Conservation (phyloP, 2,113 vertebrate species). For the Panthera uncia region DNA sequence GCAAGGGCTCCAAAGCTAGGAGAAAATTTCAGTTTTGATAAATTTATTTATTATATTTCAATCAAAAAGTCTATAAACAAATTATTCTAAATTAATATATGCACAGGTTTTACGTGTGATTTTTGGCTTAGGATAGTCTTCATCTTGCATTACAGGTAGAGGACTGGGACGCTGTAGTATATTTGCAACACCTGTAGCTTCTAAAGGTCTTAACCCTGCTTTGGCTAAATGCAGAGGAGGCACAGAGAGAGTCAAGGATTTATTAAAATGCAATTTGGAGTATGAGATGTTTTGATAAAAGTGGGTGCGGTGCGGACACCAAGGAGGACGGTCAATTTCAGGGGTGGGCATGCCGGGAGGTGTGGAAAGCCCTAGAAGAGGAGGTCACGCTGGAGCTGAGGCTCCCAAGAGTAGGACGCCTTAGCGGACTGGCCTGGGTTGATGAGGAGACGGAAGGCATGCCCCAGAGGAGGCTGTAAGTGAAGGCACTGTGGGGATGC, state of each 20-base stretch:
- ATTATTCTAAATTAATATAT: not conserved
- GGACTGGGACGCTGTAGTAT: not conserved
- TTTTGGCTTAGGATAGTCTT: not conserved
- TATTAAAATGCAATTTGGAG: not conserved
- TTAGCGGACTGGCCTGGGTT: not conserved
- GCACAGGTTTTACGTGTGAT: not conserved
- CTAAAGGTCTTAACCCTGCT: not conserved
- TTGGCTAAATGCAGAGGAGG: not conserved
- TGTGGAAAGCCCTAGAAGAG: not conserved
- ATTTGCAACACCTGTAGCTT: not conserved
- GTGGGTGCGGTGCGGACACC: not conserved
- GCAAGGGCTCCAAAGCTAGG: not conserved
- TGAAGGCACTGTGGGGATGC: not conserved
- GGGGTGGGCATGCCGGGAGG: not conserved
- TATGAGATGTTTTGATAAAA: not conserved
- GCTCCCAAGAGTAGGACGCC: fast-evolving
- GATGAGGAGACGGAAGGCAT: too few relatives aligned
- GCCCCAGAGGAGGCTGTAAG: not conserved
- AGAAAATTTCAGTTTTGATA: not conserved
- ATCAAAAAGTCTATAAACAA: not conserved
- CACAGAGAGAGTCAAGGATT: not conserved
- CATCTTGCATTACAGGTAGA: not conserved
- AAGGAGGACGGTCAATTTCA: not conserved
- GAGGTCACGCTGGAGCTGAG: not conserved
- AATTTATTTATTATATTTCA: not conserved